These are phyloP conservation scores for Catharus ustulatus DNA, from an alignment of 2,797 vertebrate genomes.

Conservation along the genomic window DNA sequence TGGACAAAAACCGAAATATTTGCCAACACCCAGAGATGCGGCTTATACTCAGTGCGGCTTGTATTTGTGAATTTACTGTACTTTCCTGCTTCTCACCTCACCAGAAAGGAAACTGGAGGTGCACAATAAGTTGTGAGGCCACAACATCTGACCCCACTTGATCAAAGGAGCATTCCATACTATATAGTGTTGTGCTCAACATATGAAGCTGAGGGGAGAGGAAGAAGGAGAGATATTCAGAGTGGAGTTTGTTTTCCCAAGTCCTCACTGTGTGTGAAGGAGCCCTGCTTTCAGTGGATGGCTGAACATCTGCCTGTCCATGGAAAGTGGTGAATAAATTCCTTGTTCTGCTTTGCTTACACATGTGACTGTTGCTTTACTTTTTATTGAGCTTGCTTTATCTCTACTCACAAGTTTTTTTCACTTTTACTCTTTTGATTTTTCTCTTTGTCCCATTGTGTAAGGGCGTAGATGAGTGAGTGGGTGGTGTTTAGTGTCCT, in stretches of 20 bases:
- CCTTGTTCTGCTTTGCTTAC: not conserved
- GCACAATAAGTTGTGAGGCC: not conserved
- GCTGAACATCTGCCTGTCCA: not conserved
- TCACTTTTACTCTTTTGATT: not conserved
- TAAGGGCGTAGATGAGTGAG: too few relatives aligned
- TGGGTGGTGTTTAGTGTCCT: not conserved
- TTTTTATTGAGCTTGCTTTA: not conserved
- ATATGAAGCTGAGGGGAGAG: not conserved
- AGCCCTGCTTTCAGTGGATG: not conserved
- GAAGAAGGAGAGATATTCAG: not conserved
- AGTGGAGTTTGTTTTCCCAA: not conserved
- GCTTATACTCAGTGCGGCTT: too few relatives aligned
- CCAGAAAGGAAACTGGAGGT: not conserved
- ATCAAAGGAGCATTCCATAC: not conserved
- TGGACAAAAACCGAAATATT: too few relatives aligned
- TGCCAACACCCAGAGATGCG: too few relatives aligned
- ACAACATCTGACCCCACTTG: not conserved
- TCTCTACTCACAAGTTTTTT: not conserved
- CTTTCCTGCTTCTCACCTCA: not conserved
- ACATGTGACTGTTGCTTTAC: not conserved
- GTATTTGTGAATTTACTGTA: too few relatives aligned
- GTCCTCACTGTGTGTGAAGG: accelerated
- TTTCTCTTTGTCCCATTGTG: not conserved
- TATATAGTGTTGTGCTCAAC: accelerated
- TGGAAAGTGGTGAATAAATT: not conserved